Conservation (phyloP, 1,140 invertebrate genomes). For the Oreohelix idahoensis region DNA sequence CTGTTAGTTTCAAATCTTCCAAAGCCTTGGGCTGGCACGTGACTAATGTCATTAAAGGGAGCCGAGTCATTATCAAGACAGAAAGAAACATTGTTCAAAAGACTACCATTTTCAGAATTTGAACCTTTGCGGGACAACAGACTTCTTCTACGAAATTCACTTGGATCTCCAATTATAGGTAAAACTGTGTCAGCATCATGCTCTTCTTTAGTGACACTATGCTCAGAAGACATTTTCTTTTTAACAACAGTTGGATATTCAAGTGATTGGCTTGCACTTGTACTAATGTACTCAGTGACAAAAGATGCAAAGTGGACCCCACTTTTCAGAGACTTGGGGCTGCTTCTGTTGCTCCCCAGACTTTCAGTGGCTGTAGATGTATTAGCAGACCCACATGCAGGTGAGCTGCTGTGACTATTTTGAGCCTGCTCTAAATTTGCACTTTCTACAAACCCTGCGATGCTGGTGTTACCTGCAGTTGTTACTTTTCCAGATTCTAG, state of each 20-base stretch:
- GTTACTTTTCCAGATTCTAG: constrained; percentile 25
- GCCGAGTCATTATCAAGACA: constrained; percentile 57
- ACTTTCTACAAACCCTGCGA: constrained; percentile 38
- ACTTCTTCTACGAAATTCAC: constrained; percentile 10
- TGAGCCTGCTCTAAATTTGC: constrained; percentile 10
- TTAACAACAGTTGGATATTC: constrained; percentile 40
- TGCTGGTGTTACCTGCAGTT: neutral
- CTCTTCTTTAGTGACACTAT: neutral
- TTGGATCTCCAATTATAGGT: constrained; percentile 16
- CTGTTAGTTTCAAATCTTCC: constrained; percentile 50
- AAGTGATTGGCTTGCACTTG: constrained; percentile 31
- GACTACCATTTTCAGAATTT: neutral
- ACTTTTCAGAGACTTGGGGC: constrained; percentile 64
- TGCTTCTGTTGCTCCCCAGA: constrained; percentile 53
- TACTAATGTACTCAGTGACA: constrained; percentile 43
- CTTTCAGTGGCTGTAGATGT: constrained; percentile 37
- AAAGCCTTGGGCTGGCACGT: constrained; percentile 50
- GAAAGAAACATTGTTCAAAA: constrained; percentile 59
- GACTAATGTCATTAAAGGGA: constrained; percentile 35
- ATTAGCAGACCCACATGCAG: constrained; percentile 41
- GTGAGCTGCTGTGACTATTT: constrained; percentile 24
- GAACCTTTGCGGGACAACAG: neutral
- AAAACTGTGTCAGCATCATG: neutral
- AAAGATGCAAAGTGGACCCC: constrained; percentile 64
- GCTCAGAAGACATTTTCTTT: constrained; percentile 42